A percentile compares a stretch with the other conserved stretches of the same genome.
These are phyloP conservation scores for Craterocephalus amniculus DNA, from an alignment of 2,797 vertebrate genomes.

Conservation along the genomic window DNA sequence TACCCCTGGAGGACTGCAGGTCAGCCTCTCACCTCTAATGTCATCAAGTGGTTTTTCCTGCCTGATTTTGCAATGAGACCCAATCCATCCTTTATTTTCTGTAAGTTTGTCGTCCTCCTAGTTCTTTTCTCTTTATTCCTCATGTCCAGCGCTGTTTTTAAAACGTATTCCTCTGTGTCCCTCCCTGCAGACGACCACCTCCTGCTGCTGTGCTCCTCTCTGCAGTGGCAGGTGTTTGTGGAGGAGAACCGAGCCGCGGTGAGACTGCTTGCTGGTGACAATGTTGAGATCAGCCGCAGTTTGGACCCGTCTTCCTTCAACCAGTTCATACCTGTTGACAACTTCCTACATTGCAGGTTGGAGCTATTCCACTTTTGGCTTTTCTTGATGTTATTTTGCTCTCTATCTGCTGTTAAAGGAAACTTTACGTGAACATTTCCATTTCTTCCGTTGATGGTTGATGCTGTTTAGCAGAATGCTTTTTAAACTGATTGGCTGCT, in stretches of 20 bases:
- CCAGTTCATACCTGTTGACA: slow-evolving; percentile 78
- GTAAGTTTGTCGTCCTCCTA: slow-evolving; percentile 63
- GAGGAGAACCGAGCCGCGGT: slow-evolving; percentile 78
- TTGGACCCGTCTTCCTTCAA: slow-evolving; percentile 76
- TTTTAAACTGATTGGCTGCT: neutral
- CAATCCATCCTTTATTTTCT: slow-evolving; percentile 82
- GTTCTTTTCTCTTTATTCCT: neutral
- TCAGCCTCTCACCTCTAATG: slow-evolving; percentile 78
- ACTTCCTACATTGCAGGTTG: slow-evolving; percentile 81
- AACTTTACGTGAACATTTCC: neutral
- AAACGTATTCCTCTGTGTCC: neutral
- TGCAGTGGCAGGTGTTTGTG: slow-evolving; percentile 85
- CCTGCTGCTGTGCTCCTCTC: slow-evolving; percentile 83
- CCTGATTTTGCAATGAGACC: slow-evolving; percentile 84
- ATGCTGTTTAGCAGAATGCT: neutral
- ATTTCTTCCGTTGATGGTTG: neutral
- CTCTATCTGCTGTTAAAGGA: neutral
- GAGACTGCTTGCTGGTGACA: slow-evolving; percentile 80
- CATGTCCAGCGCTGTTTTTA: neutral
- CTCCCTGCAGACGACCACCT: slow-evolving; percentile 79
- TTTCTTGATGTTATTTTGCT: neutral
- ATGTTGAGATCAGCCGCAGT: slow-evolving; percentile 80
- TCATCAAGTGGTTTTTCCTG: slow-evolving; percentile 86
- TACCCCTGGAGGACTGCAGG: slow-evolving; percentile 82
- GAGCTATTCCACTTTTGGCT: neutral